These are phyloP conservation scores for Ischnura elegans DNA, from an alignment of 2,888 invertebrate species.

Conservation along the genomic window DNA sequence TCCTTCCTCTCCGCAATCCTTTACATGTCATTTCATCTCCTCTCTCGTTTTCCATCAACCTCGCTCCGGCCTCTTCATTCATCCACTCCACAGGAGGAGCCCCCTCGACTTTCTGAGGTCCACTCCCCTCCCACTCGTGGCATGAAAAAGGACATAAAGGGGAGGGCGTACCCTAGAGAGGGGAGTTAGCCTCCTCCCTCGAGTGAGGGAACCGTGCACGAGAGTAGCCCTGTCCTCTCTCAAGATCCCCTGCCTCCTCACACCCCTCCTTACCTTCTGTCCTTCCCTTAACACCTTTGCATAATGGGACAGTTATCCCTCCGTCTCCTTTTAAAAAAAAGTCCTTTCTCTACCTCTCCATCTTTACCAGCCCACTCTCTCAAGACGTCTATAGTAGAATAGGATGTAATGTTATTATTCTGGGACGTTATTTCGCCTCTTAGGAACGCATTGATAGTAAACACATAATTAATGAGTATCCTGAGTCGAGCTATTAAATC, in stretches of 20 bases:
- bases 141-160: background rate
- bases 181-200: background rate
- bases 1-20: background rate
- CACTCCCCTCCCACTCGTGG: constrained; percentile 2
- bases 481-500: no score
- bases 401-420: no score
- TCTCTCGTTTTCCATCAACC: background rate
- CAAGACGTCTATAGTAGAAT: no score
- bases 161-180: background rate
- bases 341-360: background rate
- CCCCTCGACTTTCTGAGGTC: background rate
- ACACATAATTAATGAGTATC: no score
- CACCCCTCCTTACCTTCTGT: background rate
- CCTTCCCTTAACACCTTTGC: background rate
- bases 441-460: no score
- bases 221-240: background rate
- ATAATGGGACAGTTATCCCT: constrained; percentile 3
- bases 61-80: background rate
- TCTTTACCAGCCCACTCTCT: background rate
- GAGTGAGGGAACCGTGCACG: background rate
- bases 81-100: background rate
- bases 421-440: no score
- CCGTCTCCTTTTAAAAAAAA: no score
- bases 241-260: no score
- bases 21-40: background rate